phyloP scores from a whole-genome alignment of 92 coral and sea anemone genomes.

The Epizoanthus illoricatus region DNA sequence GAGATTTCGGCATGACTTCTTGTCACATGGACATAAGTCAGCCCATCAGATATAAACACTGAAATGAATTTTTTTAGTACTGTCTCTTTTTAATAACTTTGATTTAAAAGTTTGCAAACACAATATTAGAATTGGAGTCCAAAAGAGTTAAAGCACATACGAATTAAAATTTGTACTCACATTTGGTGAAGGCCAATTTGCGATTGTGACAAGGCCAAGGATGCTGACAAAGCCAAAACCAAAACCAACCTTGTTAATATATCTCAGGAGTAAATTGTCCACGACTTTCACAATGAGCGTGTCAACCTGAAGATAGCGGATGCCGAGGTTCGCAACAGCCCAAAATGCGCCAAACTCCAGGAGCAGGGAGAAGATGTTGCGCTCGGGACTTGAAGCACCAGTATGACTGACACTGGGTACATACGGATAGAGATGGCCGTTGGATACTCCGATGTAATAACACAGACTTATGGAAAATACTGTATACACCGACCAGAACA shows the following conservation, averaged over 20 bases:
- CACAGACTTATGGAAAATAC: slow-evolving; percentile 42
- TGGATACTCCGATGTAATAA: slow-evolving; percentile 45
- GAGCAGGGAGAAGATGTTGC: slow-evolving; percentile 50
- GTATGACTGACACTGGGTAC: slow-evolving; percentile 63
- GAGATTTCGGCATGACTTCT: too few relatives aligned
- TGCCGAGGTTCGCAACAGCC: slow-evolving; percentile 38
- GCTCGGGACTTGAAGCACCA: slow-evolving; percentile 55
- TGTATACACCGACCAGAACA: slow-evolving; percentile 51
- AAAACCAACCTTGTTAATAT: slow-evolving; percentile 33
- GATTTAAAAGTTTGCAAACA: too few relatives aligned
- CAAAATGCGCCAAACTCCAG: slow-evolving; percentile 48
- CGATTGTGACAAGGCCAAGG: slow-evolving; percentile 47
- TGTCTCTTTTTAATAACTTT: too few relatives aligned
- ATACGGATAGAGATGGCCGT: slow-evolving; percentile 57
- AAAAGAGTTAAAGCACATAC: not conserved
- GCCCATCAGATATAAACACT: too few relatives aligned
- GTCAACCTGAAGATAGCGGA: slow-evolving; percentile 48
- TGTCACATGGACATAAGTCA: too few relatives aligned
- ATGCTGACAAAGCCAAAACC: slow-evolving; percentile 39
- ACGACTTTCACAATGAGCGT: slow-evolving; percentile 28
- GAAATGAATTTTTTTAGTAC: too few relatives aligned
- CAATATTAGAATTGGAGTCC: too few relatives aligned
- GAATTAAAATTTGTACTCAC: slow-evolving; percentile 21
- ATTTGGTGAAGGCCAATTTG: slow-evolving; percentile 55
- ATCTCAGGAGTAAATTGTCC: slow-evolving; percentile 27